These are phyloP conservation scores for Eupithecia subumbrata DNA, from an alignment of 2,888 invertebrate species.

Conservation along the genomic window DNA sequence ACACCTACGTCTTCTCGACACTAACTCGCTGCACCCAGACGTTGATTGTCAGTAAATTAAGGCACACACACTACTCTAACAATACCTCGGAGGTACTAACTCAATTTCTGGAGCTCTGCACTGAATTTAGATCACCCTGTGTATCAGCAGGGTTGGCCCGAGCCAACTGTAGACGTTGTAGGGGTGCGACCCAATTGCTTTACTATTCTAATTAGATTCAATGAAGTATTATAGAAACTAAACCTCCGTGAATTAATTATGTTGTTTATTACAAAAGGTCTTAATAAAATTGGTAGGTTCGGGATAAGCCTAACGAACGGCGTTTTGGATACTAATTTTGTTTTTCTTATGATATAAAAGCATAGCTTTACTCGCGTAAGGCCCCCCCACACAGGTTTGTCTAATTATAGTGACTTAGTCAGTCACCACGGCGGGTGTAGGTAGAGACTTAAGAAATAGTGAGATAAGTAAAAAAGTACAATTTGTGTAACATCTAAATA, in stretches of 20 bases:
- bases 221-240: not conserved
- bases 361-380: not conserved
- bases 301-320: not conserved
- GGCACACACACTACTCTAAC: not conserved
- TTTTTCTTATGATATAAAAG: not conserved
- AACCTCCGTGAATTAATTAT: not conserved
- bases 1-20: not conserved
- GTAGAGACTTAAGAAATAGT: too few relatives aligned
- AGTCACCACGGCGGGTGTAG: not conserved
- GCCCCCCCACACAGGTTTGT: too few relatives aligned
- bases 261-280: not conserved
- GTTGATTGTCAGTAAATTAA: not conserved
- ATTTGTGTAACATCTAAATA: too few relatives aligned
- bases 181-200: not conserved
- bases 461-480: too few relatives aligned
- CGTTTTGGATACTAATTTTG: not conserved
- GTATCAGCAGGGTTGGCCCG: not conserved
- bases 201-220: not conserved
- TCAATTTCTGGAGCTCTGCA: not conserved
- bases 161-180: not conserved
- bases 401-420: too few relatives aligned
- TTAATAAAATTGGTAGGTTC: not conserved
- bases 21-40: not conserved
- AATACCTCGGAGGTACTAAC: conserved; percentile 7
- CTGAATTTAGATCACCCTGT: not conserved